Base-by-base conservation (phyloP, 2,113 vertebrate species). In the Neotragus pygmaeus region DNA sequence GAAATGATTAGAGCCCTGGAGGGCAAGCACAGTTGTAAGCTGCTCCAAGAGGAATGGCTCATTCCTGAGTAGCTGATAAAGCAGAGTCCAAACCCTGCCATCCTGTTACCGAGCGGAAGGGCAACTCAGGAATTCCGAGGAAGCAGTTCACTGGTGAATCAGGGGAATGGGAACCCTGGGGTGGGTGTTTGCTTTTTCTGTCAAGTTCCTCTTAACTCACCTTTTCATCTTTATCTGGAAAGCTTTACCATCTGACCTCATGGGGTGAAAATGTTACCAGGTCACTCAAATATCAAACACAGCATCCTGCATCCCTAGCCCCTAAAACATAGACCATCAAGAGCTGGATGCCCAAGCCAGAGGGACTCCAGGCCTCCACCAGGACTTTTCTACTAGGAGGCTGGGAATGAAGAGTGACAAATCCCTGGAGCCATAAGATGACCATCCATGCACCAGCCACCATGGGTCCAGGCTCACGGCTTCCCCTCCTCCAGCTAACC, bases 11-110 rank as follows among this genome's bases (percentile, higher is more conserved):
- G 36, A 90, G 51, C 23, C 16, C 28, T 73, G 16, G 60, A 95
- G 53, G 75, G 62, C 51, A 87, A 33, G 43, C 55, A 53, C 8
- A 17, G 49, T 43, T 28, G 4, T 62, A 30, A 75, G n/a, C 28
- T 4, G 55, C 55, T 80, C 81, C 86, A 84, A 87, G 33, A 73
- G 45, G 82, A 88, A 51, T 7, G 58, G 47, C 58, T 53, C 5
- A 28, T 81, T 66, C 51, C 5, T 19, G 60, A 84, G 47, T 3
- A 7, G 75, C 80, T 94, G 81, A 94, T 75, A 94, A 92, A 55
- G 23, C n/a, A 87, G 51, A 66, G 43, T 33, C 10, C 85, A 55
- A 49, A 75, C 30, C 21, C 5, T 7, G 36, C 19, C 73, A 43
- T 66, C 55, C 66, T 82, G 43, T 57, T 58, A 9, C 58, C 21